Base-by-base conservation (phyloP, 2,888 invertebrate genomes). In the Liodrosophila aerea region DNA sequence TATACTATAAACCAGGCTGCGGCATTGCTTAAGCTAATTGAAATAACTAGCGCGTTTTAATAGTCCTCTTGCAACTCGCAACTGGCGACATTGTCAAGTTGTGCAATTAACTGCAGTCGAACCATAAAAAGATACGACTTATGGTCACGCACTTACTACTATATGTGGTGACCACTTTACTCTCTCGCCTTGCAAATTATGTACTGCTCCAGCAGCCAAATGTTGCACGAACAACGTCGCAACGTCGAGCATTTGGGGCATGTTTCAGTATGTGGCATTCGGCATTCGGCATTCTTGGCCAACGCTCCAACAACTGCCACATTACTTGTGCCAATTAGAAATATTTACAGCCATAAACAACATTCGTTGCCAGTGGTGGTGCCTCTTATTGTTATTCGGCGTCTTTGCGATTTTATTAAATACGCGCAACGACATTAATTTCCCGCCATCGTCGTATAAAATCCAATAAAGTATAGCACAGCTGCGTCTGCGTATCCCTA, bases 261-360 rank as follows among this genome's bases (percentile, higher is more conserved):
- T 22, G 22, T 22, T 2, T 22, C 22, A 22, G 22, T 22, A 5
- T 22, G 22, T 22, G 22, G 22, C 22, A 22, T n/a, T 1, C 4
- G 36, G 8, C 8, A 9, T 3, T 8, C 13, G 9, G 7, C n/a
- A 4, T 9, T 18, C n/a, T 13, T 5, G 16, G 1, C n/a, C 4
- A 1, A 7, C 7, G 16, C n/a, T 7, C 44, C 51, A 52, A 30
- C 73, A 66, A 72, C 70, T 81, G 73, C 11, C 60, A 62, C 72
- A 60, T 53, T 65, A 73, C 51, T 77, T 62, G 73, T 51, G 53
- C 58, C 64, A 78, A 78, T 83, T 78, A 78, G 72, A 78, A 82
- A 74, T 74, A 76, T 76, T 78, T 66, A 44, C 33, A 58, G 83
- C 72, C 80, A 78, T 78, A 78, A 78, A 78, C 78, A 78, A 82